A percentile compares a stretch with the other conserved stretches of the same genome.
Evolutionary conservation across 2,113 vertebrate species (phyloP).

Genomic region (Aspiorhynchus laticeps): DNA sequence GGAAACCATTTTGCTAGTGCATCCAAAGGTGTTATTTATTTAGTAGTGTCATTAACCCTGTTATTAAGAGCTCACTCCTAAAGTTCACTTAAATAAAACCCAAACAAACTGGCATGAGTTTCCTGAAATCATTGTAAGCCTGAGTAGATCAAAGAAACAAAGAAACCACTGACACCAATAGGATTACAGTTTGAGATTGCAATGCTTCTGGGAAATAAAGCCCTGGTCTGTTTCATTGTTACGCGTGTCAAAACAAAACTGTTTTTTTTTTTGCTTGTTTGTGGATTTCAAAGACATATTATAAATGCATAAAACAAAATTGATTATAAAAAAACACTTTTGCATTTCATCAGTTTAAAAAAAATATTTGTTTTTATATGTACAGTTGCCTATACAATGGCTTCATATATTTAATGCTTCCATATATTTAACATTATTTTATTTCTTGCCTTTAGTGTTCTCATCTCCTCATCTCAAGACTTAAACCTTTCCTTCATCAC

Average conservation of each 20-base stretch:
- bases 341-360: not conserved
- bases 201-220: too few species aligned
- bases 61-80: not conserved
- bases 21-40: constrained; percentile 31
- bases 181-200: not conserved
- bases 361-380: not conserved
- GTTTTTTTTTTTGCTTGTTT: not conserved
- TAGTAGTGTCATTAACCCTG: constrained; percentile 1
- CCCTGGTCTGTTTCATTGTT: not conserved
- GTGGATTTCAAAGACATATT: not conserved
- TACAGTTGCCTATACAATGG: not conserved
- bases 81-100: not conserved
- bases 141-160: not conserved
- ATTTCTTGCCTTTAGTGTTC: constrained; percentile 56
- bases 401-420: not conserved
- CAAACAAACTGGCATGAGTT: not conserved
- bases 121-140: not conserved
- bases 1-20: constrained; percentile 12
- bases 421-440: not conserved
- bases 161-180: not conserved
- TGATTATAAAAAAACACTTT: not conserved
- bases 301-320: not conserved
- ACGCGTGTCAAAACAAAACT: not conserved
- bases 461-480: constrained; percentile 38
- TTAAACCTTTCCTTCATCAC: constrained; percentile 51